Evolutionary conservation across 2,888 invertebrate genomes (phyloP), one percentile per base, ranked within the genome.

Genomic region (Drosophila lacicola): DNA sequence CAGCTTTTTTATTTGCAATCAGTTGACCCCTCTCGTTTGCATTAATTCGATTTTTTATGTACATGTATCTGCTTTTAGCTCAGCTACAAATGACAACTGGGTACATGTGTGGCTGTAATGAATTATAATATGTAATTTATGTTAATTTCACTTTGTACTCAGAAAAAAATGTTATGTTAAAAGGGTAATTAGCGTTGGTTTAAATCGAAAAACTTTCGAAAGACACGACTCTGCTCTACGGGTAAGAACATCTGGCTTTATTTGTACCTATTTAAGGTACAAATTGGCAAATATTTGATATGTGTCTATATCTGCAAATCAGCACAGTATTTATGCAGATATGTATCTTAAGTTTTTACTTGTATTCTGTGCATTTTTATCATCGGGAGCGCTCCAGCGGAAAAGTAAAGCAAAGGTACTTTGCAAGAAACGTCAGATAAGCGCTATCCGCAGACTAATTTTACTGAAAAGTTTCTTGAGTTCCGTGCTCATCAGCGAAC

Each of bases 101-200:
- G 63, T 41, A 60, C 69, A 78, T 55, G 69, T 68, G 54, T 50
- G 49, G 21, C 58, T 50, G 75, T 47, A 46, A 79, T 79, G 70
- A 74, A 75, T 75, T 75, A 79, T 64, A 74, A 74, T 69, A 51
- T 61, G 64, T 74, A 64, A 75, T 75, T 75, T 75, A 75, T 75
- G 79, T 64, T 51, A 75, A 75, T 75, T 79, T 79, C 57, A 54
- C 41, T 21, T 47, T 36, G 55, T 61, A 36, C 21, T 37, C 47
- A 46, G 46, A 49, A 47, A 67, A 64, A 54, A 57, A n/a, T 3
- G 8, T 9, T 10, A 34, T 54, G 56, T 55, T 58, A 46, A 29
- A 47, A 63, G 65, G 58, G 84, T 84, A 81, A 81, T 87, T 83
- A 86, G 83, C 78, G 58, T 11, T 36, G 65, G 65, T 68, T 72